Evolutionary conservation across 2,113 vertebrate species (phyloP), one percentile per base, ranked within the genome.

Genomic region (Notechis scutatus): DNA sequence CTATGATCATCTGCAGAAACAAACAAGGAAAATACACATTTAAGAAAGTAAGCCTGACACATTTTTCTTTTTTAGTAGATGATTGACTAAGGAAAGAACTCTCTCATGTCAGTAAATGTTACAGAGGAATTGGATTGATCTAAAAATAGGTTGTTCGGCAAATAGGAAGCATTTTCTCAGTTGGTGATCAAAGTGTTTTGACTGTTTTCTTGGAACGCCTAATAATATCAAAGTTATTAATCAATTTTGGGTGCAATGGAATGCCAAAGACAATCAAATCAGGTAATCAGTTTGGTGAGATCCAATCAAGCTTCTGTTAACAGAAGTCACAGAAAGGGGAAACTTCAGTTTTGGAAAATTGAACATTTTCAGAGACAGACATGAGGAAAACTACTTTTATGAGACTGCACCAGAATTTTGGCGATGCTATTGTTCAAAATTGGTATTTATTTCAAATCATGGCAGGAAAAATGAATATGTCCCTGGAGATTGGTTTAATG

Each of bases 1-100:
- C 98, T 99, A 97, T 99, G 99, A 98, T 99, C 99, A 98, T 99
- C 99, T 99, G 91, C 8, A 93, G 93, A 94, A 95, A 92, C 93
- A 90, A 94, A 95, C 89, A 95, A 54, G 87, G 93, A 91, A 90
- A 45, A 54, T 87, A 47, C 85, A 26, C 18, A 94, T n/a, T 26
- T 91, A 21, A 2, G 14, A 15, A 21, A 88, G 26, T 95, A 88
- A 94, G n/a, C 64, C 7, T 74, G 47, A 92, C n/a, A 86, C 5
- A 86, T 57, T 93, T 14, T 74, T 50, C 39, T 94, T 56, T 94
- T 59, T 91, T 34, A 12, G 3, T 6, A 26, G 52, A 18, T 59
- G 55, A 86, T 7, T 90, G 10, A 34, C n/a, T 47, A 85, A 11
- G 24, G 21, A n/a, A 24, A 56, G 24, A 81, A n/a, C 14, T 23